A percentile compares a stretch with the other conserved stretches of the same genome.
phyloP scores from a whole-genome alignment of 2,113 vertebrate species.

The Cygnus atratus region DNA sequence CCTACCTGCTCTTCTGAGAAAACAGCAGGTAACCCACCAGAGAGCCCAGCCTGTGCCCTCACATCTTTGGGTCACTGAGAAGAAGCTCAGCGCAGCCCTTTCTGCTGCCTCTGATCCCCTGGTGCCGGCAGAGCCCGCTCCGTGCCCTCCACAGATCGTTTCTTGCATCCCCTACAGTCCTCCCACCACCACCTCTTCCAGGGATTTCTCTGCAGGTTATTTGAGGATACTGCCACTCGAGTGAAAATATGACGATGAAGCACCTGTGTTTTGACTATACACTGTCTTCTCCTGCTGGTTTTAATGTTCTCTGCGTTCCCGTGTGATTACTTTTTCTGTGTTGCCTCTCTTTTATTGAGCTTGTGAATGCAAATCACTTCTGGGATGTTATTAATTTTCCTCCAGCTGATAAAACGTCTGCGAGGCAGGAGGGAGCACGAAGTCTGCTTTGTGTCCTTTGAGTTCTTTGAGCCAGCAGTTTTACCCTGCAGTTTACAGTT shows the following conservation, averaged over 20 bases:
- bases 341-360: neutral
- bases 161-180: neutral
- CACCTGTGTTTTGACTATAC: neutral
- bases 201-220: neutral
- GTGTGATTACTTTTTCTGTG: neutral
- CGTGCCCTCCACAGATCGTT: neutral
- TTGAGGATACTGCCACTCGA: neutral
- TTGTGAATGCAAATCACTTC: slow-evolving; percentile 7
- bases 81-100: neutral
- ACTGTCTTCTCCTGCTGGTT: neutral
- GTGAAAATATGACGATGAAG: neutral
- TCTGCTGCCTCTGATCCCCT: neutral
- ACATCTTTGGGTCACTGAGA: neutral
- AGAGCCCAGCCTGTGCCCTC: neutral
- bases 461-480: neutral
- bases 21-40: neutral
- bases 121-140: neutral
- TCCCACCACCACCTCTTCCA: neutral
- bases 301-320: neutral
- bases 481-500: neutral
- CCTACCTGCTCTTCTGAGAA: neutral
- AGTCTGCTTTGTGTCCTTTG: neutral
- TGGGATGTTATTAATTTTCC: slow-evolving; percentile 12
- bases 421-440: neutral
- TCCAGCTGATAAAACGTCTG: neutral